Conservation (phyloP, 2,113 vertebrate genomes). For the Varanus salvator region DNA sequence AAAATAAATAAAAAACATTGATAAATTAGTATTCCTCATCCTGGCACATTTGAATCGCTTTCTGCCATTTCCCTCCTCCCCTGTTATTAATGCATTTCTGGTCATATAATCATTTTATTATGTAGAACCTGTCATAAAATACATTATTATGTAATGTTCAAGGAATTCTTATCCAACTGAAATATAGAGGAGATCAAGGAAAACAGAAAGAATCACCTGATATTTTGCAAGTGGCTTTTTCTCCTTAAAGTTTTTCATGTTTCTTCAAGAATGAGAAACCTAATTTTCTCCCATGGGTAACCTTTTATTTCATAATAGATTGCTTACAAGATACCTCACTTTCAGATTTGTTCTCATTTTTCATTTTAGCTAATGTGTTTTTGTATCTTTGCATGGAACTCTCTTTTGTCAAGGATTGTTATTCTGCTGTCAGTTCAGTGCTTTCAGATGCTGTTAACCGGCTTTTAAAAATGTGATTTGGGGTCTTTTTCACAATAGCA, state of each 20-base stretch:
- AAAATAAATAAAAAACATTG: constrained; percentile 46
- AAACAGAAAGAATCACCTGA: constrained; percentile 62
- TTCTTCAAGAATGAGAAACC: constrained; percentile 62
- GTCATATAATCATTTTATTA: constrained; percentile 71
- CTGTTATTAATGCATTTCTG: constrained; percentile 69
- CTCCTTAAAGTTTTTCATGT: constrained; percentile 56
- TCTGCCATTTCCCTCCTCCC: constrained; percentile 60
- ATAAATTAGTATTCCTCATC: constrained; percentile 38
- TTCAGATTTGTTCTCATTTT: constrained; percentile 34
- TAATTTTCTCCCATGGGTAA: constrained; percentile 62
- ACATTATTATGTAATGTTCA: constrained; percentile 61
- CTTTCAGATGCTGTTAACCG: constrained; percentile 48
- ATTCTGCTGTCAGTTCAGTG: constrained; percentile 28
- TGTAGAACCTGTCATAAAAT: constrained; percentile 55
- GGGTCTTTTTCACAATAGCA: constrained; percentile 25
- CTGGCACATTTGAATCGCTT: constrained; percentile 51
- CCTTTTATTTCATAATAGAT: constrained; percentile 60
- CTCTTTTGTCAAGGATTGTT: constrained; percentile 51
- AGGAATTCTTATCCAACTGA: constrained; percentile 66
- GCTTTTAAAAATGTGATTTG: constrained; percentile 33
- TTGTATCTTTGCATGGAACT: constrained; percentile 6
- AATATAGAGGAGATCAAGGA: constrained; percentile 59
- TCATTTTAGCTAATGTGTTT: constrained; percentile 48
- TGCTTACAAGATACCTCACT: constrained; percentile 55
- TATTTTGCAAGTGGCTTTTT: constrained; percentile 56